Base-by-base conservation (phyloP, 2,797 vertebrate genomes). In the Mormyrops boulengeri region DNA sequence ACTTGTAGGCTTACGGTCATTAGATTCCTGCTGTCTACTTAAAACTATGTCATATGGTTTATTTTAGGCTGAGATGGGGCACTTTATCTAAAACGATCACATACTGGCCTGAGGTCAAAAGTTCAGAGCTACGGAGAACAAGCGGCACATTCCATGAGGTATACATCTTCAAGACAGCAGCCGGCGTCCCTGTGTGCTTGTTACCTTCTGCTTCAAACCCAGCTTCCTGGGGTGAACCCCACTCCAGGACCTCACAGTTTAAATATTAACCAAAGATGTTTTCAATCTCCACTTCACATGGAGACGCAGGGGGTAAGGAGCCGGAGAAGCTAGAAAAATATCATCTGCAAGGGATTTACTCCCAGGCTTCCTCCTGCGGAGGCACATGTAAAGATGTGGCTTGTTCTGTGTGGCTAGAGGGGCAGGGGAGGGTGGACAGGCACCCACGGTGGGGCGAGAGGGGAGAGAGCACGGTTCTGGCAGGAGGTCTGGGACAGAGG, bases 131-230 rank as follows among this genome's bases (percentile, higher is more conserved):
- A 92, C 93, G 91, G 92, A 94, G 93, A 94, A 92, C 30, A 95
- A 93, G 92, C 91, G 91, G 92, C 92, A 94, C 95, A 96, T 95
- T 96, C 95, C 94, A 93, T 90, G 91, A 93, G 92, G 93, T 93
- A 94, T 92, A 92, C 89, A 90, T 92, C 94, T 95, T 93, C 93
- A 92, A 87, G 89, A 90, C 91, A 19, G 86, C 77, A 60, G 55
- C 47, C 57, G 19, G 19, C 34, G 26, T 92, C 86, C 2, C 92
- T 82, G 89, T 90, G 92, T 84, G 91, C 87, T 87, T 88, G 88
- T 90, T 92, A 84, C 73, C 66, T 88, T 90, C 87, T 92, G 91
- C 89, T 90, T 92, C 86, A 44, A 57, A 88, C 73, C 69, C 87
- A 90, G 91, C 89, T 91, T 90, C 88, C 44, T 88, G 91, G 87